Percentiles rank a stretch among this genome's conserved stretches.
Conservation (phyloP, 1,140 invertebrate genomes). For the Pseudoatta argentina region DNA sequence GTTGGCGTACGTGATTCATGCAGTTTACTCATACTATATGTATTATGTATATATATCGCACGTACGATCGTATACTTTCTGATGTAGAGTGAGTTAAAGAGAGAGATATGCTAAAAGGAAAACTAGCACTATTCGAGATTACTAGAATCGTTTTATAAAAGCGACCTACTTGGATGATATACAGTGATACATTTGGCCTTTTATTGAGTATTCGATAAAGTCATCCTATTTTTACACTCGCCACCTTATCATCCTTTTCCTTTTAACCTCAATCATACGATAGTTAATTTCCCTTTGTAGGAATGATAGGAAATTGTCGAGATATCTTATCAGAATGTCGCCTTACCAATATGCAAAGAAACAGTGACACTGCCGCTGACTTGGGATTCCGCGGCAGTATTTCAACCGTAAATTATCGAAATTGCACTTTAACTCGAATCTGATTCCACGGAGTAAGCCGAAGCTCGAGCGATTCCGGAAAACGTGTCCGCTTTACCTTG, state of each 20-base stretch:
- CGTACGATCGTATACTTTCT: neutral
- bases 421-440: slow-evolving; percentile 69
- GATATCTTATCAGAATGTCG: neutral
- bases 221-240: slow-evolving; percentile 37
- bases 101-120: slow-evolving; percentile 7
- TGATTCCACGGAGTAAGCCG: slow-evolving; percentile 59
- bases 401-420: slow-evolving; percentile 67
- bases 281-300: neutral
- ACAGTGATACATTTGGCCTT: slow-evolving; percentile 39
- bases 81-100: neutral
- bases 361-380: slow-evolving; percentile 6
- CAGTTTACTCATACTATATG: neutral
- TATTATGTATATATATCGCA: neutral
- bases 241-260: neutral
- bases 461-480: slow-evolving; percentile 52
- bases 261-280: neutral
- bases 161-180: slow-evolving; percentile 43
- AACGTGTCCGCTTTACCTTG: slow-evolving; percentile 55
- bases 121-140: slow-evolving; percentile 35
- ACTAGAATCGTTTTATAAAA: slow-evolving; percentile 6
- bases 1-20: slow-evolving; percentile 6
- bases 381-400: slow-evolving; percentile 42
- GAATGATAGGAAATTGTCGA: neutral
- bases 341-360: slow-evolving; percentile 5
- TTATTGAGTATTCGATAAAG: slow-evolving; percentile 11